A percentile compares a stretch with the other conserved stretches of the same genome.
Conservation (phyloP, 2,888 invertebrate species). For the Lepetodrilus schrolli region DNA sequence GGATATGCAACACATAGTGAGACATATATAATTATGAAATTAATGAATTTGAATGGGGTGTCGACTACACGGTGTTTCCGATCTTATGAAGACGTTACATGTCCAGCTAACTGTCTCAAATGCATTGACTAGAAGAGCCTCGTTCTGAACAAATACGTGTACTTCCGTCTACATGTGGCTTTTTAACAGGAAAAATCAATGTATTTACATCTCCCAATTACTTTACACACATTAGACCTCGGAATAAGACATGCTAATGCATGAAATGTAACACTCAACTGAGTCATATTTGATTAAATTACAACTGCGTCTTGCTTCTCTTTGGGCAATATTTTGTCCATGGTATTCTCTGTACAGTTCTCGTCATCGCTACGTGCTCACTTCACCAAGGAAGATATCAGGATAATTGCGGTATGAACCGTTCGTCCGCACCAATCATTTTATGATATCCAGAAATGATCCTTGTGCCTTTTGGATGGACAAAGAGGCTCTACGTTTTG, state of each 20-base stretch:
- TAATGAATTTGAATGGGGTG: too few species aligned
- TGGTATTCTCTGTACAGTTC: background rate
- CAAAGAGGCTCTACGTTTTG: background rate
- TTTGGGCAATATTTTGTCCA: constrained; percentile 10
- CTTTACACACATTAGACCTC: background rate
- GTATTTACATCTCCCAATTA: constrained; percentile 19
- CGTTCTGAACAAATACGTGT: too few species aligned
- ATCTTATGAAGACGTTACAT: too few species aligned
- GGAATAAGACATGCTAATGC: constrained; percentile 4
- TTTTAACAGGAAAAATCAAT: background rate
- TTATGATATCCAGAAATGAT: constrained; percentile 19
- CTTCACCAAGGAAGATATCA: background rate
- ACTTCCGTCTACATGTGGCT: too few species aligned
- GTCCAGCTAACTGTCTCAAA: too few species aligned
- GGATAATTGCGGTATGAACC: background rate
- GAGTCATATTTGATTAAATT: constrained; percentile 26
- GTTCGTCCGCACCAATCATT: constrained; percentile 13
- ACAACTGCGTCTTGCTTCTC: background rate
- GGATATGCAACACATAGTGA: too few species aligned
- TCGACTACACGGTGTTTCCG: too few species aligned
- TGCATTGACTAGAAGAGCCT: too few species aligned
- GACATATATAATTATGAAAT: too few species aligned
- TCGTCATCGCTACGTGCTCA: constrained; percentile 14
- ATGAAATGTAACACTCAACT: constrained; percentile 12
- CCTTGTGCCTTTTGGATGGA: background rate